Evolutionary conservation across 2,113 vertebrate species (phyloP), one percentile per base, ranked within the genome.

Genomic region (Nerophis ophidion): DNA sequence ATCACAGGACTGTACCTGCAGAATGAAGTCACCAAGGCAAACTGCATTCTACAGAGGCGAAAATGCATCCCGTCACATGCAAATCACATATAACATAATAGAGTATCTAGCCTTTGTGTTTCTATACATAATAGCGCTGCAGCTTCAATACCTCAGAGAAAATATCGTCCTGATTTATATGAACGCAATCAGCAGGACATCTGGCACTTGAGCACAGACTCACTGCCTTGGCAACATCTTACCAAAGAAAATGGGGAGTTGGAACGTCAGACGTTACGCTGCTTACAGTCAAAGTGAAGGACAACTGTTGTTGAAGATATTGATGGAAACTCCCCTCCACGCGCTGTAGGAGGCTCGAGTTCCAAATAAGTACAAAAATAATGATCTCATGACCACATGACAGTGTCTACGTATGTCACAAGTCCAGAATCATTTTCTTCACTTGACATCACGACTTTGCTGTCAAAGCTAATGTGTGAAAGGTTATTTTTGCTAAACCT

Each of bases 131-230:
- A 49, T 12, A 66, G 69, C 66, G 60, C 47, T 35, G 44, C 59
- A 57, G 72, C 66, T 76, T 71, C 49, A 36, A 71, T 71, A 82
- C 63, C 76, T 79, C 72, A 70, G 17, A 35, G 60, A 57, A 55
- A 67, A 53, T 55, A 56, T 61, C 53, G 71, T 40, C 55, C 52
- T 15, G 46, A 67, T 57, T 47, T 60, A 50, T n/a, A 40, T 26
- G 10, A 52, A 38, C 13, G 8, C 15, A 8, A 68, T 62, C 19
- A 44, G 36, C 38, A 40, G 38, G 2, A 44, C 13, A 40, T 34
- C 45, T 36, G n/a, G 45, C n/a, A 56, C 38, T 10, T 40, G 9
- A 38, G 15, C 8, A 10, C 13, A 1, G 8, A 1, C 6, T 14
- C 57, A 49, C 3, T 16, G 40, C 11, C 26, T 5, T 15, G 61